phyloP scores from a whole-genome alignment of 2,888 invertebrate species.

The Leucophora obtusa region DNA sequence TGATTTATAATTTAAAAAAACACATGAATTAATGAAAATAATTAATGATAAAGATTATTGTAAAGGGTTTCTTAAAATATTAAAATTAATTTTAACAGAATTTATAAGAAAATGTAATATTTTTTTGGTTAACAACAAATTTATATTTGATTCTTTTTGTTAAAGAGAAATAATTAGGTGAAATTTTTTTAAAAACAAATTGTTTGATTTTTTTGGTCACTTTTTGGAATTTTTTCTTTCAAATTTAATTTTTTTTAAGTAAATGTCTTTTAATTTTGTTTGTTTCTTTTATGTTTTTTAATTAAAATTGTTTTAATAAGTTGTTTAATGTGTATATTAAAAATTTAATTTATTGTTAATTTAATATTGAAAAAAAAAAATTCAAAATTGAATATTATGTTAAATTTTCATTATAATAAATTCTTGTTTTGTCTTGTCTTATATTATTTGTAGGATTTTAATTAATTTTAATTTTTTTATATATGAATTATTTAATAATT shows the following conservation, averaged over 20 bases:
- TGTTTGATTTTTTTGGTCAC: neutral
- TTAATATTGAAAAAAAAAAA: neutral
- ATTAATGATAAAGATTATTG: neutral
- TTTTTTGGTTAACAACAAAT: neutral
- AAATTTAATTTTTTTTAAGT: neutral
- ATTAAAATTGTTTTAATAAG: slow-evolving; percentile 17
- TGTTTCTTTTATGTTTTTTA: neutral
- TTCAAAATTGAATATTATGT: neutral
- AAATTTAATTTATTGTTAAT: slow-evolving; percentile 45
- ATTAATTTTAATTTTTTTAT: slow-evolving; percentile 11
- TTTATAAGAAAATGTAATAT: neutral
- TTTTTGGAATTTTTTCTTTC: neutral
- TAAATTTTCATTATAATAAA: neutral
- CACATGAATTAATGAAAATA: neutral
- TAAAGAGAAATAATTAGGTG: neutral
- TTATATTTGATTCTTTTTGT: neutral
- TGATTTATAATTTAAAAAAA: neutral
- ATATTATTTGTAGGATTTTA: neutral
- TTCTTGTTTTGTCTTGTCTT: neutral
- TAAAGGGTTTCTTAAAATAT: neutral
- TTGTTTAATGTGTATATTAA: slow-evolving; percentile 40
- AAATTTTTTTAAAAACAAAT: neutral
- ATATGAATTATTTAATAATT: slow-evolving; percentile 43
- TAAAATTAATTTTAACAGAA: neutral
- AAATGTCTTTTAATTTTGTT: neutral